Conservation (phyloP, 2,113 vertebrate genomes). For the Desmodus rotundus region DNA sequence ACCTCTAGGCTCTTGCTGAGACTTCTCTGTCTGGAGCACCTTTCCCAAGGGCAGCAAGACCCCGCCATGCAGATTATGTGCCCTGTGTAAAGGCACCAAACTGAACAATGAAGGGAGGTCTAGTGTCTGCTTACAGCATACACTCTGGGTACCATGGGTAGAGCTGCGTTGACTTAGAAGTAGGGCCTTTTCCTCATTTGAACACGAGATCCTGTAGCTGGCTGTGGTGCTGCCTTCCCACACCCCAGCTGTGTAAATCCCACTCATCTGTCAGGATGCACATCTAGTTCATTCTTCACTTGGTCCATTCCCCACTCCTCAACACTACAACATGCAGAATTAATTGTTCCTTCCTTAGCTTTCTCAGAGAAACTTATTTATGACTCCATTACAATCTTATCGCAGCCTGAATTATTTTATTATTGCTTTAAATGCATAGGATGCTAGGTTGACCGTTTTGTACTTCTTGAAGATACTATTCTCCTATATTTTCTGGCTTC, state of each 20-base stretch:
- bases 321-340: not conserved
- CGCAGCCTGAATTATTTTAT: not conserved
- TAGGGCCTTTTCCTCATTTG: not conserved
- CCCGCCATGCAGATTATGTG: not conserved
- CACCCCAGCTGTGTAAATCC: not conserved
- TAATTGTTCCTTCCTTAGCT: not conserved
- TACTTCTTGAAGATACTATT: not conserved
- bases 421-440: not conserved
- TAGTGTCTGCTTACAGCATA: not conserved
- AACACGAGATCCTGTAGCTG: not conserved
- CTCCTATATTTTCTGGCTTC: not conserved
- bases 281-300: not conserved
- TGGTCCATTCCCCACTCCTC: not conserved
- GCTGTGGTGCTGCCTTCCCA: not conserved
- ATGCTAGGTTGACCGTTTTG: not conserved
- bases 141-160: not conserved
- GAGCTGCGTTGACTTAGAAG: not conserved
- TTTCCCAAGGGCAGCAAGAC: not conserved
- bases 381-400: not conserved
- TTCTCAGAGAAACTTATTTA: not conserved
- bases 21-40: not conserved
- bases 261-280: not conserved
- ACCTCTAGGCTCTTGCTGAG: not conserved
- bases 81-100: not conserved
- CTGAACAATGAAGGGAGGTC: not conserved